Percentiles rank a stretch among this genome's conserved stretches.
Conservation (phyloP, 1,140 invertebrate genomes). For the Ditylenchus dipsaci region DNA sequence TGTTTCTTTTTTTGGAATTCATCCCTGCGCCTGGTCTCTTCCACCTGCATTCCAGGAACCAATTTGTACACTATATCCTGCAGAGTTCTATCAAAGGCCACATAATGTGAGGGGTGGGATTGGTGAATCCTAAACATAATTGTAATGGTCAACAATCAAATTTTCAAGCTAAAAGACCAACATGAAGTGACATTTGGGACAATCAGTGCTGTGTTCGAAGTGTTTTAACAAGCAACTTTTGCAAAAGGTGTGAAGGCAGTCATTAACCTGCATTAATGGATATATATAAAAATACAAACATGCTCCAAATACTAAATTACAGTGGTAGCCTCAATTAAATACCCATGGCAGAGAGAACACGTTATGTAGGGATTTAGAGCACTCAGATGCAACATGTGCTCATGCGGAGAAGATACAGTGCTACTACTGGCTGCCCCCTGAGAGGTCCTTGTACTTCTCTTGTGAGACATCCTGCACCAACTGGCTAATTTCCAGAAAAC, state of each 20-base stretch:
- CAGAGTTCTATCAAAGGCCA: slow-evolving; percentile 58
- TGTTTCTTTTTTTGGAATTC: slow-evolving; percentile 27
- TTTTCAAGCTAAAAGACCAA: too few relatives aligned
- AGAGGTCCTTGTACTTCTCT: slow-evolving; percentile 1
- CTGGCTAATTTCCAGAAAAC: neutral
- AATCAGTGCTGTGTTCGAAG: slow-evolving; percentile 58
- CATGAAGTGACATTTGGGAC: slow-evolving; percentile 60
- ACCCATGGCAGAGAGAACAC: slow-evolving; percentile 61
- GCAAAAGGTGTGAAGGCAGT: slow-evolving; percentile 63
- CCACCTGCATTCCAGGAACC: slow-evolving; percentile 56
- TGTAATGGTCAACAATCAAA: too few relatives aligned
- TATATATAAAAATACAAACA: neutral
- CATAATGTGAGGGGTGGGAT: slow-evolving; percentile 60
- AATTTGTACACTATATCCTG: slow-evolving; percentile 61
- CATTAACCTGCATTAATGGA: slow-evolving; percentile 50
- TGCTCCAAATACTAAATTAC: slow-evolving; percentile 37
- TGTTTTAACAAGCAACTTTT: slow-evolving; percentile 62
- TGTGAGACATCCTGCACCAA: slow-evolving; percentile 2
- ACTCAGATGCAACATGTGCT: slow-evolving; percentile 7
- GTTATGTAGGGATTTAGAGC: slow-evolving; percentile 39
- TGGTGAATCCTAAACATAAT: slow-evolving; percentile 59
- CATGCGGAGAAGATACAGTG: neutral
- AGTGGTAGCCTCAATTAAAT: slow-evolving; percentile 62
- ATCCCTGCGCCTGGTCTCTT: slow-evolving; percentile 36
- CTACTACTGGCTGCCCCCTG: neutral